These are phyloP conservation scores for Heteromormyrus szaboi DNA, from an alignment of 2,797 vertebrate species.

Conservation along the genomic window DNA sequence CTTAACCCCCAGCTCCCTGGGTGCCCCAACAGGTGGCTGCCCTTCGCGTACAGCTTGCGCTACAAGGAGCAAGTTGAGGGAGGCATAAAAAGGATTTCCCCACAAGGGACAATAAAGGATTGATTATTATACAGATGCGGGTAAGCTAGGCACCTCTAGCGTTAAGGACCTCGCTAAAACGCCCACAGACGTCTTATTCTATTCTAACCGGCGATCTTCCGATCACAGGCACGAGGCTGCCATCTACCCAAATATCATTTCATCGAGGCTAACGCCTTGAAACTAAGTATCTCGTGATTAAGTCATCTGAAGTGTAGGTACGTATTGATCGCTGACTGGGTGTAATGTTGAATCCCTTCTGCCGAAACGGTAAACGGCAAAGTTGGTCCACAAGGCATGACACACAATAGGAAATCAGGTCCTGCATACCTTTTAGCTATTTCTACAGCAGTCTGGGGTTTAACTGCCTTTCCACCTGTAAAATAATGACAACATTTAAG, in stretches of 20 bases:
- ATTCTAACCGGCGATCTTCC: neutral
- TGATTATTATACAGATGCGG: neutral
- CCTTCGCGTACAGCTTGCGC: no score
- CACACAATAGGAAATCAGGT: neutral
- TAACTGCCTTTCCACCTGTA: conserved; percentile 47
- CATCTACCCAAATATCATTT: neutral
- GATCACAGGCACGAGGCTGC: neutral
- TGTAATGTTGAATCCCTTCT: neutral
- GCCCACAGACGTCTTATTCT: neutral
- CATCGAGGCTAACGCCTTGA: neutral
- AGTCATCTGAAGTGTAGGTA: neutral
- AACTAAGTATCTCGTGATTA: neutral
- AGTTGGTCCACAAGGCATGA: neutral
- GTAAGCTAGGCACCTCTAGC: neutral
- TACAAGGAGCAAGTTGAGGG: no score
- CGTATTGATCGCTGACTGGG: neutral
- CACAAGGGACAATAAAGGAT: no score
- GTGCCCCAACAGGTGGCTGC: no score
- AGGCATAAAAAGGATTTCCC: no score
- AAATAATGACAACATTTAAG: conserved; percentile 10
- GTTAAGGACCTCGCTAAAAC: neutral
- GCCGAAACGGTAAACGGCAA: neutral
- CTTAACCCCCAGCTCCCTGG: no score
- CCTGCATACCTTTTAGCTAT: conserved; percentile 54
- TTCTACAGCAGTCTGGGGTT: conserved; percentile 42